Evolutionary conservation across 2,113 vertebrate genomes (phyloP), one percentile per base, ranked within the genome.

Genomic region (Pollachius pollachius): DNA sequence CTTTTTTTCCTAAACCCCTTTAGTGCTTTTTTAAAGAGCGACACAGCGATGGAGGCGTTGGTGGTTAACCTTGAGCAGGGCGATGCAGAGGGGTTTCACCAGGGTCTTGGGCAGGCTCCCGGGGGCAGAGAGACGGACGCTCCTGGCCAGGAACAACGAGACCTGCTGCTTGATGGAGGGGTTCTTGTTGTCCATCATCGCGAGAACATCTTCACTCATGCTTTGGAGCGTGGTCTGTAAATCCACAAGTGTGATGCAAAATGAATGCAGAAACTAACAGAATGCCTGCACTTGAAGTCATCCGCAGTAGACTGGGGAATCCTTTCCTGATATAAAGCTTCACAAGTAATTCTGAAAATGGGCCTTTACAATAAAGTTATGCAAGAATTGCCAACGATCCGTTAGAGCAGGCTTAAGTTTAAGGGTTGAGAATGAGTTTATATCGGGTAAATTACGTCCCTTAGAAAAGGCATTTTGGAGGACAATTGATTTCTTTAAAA

Each of bases 171-270:
- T 96, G 78, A 96, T 95, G 11, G 94, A 93, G 59, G 95, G 95
- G 68, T 96, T 96, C 90, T 96, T 96, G 89, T 95, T 96, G 84
- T 96, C 95, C 95, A 96, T 96, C 72, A 96, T 94, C 54, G 91
- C 92, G 81, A 96, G 87, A 56, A 96, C 76, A 84, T 96, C 95
- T 80, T 96, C 95, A 84, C 93, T 95, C 82, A 96, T 86, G 66
- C 92, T 96, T 83, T 95, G 94, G 54, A 96, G 78, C 0, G 92
- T 95, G 13, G 95, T 96, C 95, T 96, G 70, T 37, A 81, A 62
- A 64, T 73, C 30, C 75, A 60, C 30, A 71, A 21, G 3, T n/a
- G 19, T 19, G 17, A 41, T 52, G 15, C 12, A 72, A 72, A 52
- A 15, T 13, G 19, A 41, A 34, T 52, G 23, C 41, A 48, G 12